A percentile compares a stretch with the other conserved stretches of the same genome.
phyloP scores from a whole-genome alignment of 2,797 vertebrate genomes.

The Acanthurus lineatus region DNA sequence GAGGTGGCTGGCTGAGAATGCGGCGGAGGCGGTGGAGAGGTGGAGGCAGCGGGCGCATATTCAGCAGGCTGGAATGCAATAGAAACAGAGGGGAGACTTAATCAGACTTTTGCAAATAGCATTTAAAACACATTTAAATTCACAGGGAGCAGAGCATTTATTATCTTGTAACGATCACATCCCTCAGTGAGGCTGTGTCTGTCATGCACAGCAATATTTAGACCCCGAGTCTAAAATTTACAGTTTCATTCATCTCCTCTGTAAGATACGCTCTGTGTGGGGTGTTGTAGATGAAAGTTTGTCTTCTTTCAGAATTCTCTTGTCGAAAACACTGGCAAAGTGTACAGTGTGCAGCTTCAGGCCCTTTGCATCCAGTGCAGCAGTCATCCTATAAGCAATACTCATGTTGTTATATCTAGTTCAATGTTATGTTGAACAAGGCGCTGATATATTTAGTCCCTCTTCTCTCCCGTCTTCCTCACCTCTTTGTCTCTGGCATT shows the following conservation, averaged over 20 bases:
- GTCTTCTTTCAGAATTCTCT: constrained; percentile 14
- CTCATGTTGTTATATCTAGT: constrained; percentile 22
- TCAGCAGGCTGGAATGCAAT: constrained; percentile 47
- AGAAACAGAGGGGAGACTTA: constrained; percentile 51
- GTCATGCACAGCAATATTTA: constrained; percentile 35
- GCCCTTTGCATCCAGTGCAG: constrained; percentile 5
- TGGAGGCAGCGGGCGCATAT: constrained; percentile 41
- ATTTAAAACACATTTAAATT: constrained; percentile 59
- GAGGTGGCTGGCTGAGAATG: constrained; percentile 44
- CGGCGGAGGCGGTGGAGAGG: constrained; percentile 16
- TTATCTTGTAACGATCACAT: constrained; percentile 37
- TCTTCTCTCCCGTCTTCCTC: constrained; percentile 42
- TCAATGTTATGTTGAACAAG: constrained; percentile 49
- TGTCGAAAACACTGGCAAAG: constrained; percentile 42
- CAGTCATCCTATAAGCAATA: constrained; percentile 19
- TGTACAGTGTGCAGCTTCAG: constrained; percentile 15
- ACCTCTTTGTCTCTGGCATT: constrained; percentile 72
- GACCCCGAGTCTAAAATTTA: constrained; percentile 43
- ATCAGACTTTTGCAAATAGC: constrained; percentile 58
- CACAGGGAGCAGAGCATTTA: constrained; percentile 40
- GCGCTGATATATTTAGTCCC: constrained; percentile 61
- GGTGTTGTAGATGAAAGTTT: constrained; percentile 24
- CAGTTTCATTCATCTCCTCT: constrained; percentile 38
- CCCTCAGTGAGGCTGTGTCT: constrained; percentile 25
- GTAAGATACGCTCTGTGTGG: constrained; percentile 18